Conservation (phyloP, 1,140 invertebrate genomes). For the Lordiphosa clarofinis region DNA sequence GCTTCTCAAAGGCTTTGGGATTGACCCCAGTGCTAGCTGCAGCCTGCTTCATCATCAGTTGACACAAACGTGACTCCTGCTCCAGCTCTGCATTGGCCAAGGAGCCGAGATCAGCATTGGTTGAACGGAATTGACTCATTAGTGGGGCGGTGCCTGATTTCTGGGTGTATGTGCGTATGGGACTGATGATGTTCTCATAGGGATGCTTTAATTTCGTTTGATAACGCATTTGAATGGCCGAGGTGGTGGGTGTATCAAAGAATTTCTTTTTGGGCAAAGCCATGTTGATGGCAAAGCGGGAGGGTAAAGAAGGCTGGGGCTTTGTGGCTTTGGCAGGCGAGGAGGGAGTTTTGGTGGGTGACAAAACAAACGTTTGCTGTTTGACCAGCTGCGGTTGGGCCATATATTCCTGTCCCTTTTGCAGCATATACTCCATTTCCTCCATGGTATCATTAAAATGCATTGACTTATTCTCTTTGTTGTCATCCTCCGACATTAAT, state of each 20-base stretch:
- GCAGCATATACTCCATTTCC: constrained; percentile 79
- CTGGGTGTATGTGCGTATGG: constrained; percentile 77
- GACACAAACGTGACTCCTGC: constrained; percentile 49
- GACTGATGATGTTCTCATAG: constrained; percentile 77
- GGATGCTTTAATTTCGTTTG: constrained; percentile 36
- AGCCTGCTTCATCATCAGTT: constrained; percentile 6
- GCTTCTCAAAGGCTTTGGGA: background rate
- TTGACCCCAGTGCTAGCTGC: background rate
- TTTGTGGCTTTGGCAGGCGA: background rate
- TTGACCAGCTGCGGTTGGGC: constrained; percentile 18
- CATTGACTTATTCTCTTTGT: constrained; percentile 56
- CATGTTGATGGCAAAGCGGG: constrained; percentile 38
- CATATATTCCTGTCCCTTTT: constrained; percentile 71
- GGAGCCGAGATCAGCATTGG: constrained; percentile 25
- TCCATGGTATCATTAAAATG: constrained; percentile 80
- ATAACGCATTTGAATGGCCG: constrained; percentile 41
- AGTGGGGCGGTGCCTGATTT: constrained; percentile 71
- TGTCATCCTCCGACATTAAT: constrained; percentile 11
- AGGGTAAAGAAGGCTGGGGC: too few relatives aligned
- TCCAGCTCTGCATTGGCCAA: constrained; percentile 52
- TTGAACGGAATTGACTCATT: constrained; percentile 55
- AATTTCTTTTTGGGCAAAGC: constrained; percentile 34
- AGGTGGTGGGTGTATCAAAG: constrained; percentile 31
- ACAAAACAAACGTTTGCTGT: constrained; percentile 52
- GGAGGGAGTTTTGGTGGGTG: constrained; percentile 24